These are phyloP conservation scores for Zeugodacus cucurbitae DNA, from an alignment of 1,140 invertebrate species.

Conservation along the genomic window DNA sequence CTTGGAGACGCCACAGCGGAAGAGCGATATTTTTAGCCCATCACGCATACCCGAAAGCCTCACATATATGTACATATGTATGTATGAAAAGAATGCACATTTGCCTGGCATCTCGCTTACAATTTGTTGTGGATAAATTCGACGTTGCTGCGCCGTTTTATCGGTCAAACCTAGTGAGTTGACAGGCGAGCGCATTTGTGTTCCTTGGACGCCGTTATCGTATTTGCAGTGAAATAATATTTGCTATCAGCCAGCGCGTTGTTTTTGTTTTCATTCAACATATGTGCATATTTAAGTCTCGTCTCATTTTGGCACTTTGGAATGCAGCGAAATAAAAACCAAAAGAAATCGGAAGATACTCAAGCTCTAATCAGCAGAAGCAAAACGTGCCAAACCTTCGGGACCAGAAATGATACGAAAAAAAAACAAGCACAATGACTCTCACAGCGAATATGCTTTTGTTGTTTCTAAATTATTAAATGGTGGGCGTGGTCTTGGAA, in stretches of 20 bases:
- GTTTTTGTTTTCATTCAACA: neutral
- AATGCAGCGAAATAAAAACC: neutral
- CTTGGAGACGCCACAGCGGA: slow-evolving; percentile 4
- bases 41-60: slow-evolving; percentile 41
- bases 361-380: neutral
- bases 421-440: too few species aligned
- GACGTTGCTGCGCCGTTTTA: neutral
- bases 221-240: slow-evolving; percentile 36
- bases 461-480: too few species aligned
- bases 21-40: neutral
- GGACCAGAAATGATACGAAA: too few species aligned
- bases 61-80: neutral
- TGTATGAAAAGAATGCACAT: neutral
- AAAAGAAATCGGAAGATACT: neutral
- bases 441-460: too few species aligned
- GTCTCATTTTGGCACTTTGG: neutral
- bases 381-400: too few species aligned
- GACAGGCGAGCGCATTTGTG: slow-evolving; percentile 2
- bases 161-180: slow-evolving; percentile 10
- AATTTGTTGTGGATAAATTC: neutral
- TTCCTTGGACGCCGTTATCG: neutral
- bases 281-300: neutral
- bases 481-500: too few species aligned
- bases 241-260: neutral
- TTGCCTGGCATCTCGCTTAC: neutral